Conservation (phyloP, 1,140 invertebrate genomes). For the Eupeodes corollae region DNA sequence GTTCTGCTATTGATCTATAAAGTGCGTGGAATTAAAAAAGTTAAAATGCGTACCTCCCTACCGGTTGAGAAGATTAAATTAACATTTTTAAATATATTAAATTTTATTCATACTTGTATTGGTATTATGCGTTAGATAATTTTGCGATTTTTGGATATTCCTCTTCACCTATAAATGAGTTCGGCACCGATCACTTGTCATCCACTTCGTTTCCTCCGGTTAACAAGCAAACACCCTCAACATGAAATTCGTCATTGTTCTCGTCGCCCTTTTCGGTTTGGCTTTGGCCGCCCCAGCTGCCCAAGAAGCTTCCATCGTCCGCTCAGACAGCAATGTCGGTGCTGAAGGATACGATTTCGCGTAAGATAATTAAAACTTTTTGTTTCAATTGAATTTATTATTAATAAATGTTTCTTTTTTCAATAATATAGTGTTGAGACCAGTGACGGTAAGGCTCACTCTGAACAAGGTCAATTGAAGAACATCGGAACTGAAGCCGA, state of each 20-base stretch:
- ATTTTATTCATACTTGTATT: too few relatives aligned
- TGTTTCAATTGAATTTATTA: too few relatives aligned
- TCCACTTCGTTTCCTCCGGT: too few relatives aligned
- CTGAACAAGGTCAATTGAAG: slow-evolving; percentile 46
- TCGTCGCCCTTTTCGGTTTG: background rate
- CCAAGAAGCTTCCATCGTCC: slow-evolving; percentile 23
- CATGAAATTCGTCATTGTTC: slow-evolving; percentile 8
- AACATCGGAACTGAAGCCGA: slow-evolving; percentile 41
- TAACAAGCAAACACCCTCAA: background rate
- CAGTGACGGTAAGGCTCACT: slow-evolving; percentile 47
- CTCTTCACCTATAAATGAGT: too few relatives aligned
- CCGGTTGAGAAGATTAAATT: background rate
- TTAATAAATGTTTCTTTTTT: background rate
- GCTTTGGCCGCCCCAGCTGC: slow-evolving; percentile 1
- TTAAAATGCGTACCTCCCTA: too few relatives aligned
- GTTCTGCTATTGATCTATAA: too few relatives aligned
- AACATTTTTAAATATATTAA: too few relatives aligned
- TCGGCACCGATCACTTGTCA: too few relatives aligned
- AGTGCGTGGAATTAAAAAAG: too few relatives aligned
- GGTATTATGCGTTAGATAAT: too few relatives aligned
- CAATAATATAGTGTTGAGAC: slow-evolving; percentile 37
- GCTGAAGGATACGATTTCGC: slow-evolving; percentile 28
- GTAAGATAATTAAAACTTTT: slow-evolving; percentile 26
- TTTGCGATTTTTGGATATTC: too few relatives aligned
- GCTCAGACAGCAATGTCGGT: slow-evolving; percentile 37